Evolutionary conservation across 2,797 vertebrate genomes (phyloP).

Genomic region (Rhabdomys pumilio): DNA sequence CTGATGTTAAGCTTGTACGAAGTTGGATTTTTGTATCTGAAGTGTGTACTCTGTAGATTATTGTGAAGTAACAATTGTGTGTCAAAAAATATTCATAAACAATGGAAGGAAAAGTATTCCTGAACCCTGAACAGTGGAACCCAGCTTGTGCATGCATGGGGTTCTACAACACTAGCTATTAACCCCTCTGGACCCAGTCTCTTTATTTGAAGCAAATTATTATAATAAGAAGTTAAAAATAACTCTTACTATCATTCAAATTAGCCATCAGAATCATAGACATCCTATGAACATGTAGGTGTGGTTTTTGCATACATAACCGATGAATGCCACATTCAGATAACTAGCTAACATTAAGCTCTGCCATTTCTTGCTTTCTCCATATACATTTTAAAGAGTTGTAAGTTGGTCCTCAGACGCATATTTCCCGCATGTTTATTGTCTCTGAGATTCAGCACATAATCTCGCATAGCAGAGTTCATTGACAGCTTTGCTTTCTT

Average conservation of each 20-base stretch:
- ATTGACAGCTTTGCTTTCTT: constrained; percentile 16
- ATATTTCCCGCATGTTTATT: neutral
- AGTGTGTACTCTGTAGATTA: constrained; percentile 13
- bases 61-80: constrained; percentile 38
- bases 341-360: constrained; percentile 2
- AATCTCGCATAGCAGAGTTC: neutral
- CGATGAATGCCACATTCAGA: constrained; percentile 40
- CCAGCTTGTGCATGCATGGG: neutral
- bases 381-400: constrained; percentile 25
- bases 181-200: constrained; percentile 17
- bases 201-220: constrained; percentile 20
- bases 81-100: neutral
- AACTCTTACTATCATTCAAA: neutral
- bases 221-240: neutral
- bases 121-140: neutral
- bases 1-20: constrained; percentile 18
- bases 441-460: neutral
- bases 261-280: neutral
- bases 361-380: constrained; percentile 15
- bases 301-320: neutral
- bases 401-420: constrained; percentile 19
- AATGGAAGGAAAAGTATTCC: neutral
- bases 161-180: neutral
- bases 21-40: constrained; percentile 37
- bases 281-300: neutral